A percentile compares a stretch with the other conserved stretches of the same genome.
Evolutionary conservation across 2,113 vertebrate genomes (phyloP).

Genomic region (Zingel zingel): DNA sequence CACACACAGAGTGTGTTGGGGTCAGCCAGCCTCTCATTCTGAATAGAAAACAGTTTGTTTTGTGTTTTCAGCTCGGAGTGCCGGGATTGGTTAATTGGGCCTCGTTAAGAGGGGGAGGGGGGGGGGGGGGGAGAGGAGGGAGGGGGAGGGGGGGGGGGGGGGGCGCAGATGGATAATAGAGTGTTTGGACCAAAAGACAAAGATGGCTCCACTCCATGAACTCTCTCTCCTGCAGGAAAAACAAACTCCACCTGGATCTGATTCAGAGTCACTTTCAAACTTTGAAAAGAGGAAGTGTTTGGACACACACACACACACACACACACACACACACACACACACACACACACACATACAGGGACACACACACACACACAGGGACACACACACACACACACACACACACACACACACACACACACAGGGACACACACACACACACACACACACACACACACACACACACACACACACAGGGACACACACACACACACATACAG

Average conservation of each 20-base stretch:
- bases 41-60: conserved; percentile 90
- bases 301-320: too few relatives aligned
- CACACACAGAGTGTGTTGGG: conserved; percentile 55
- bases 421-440: too few relatives aligned
- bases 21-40: conserved; percentile 88
- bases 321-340: too few relatives aligned
- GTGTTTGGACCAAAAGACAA: conserved; percentile 63
- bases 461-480: background rate
- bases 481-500: too few relatives aligned
- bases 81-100: conserved; percentile 81
- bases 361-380: too few relatives aligned
- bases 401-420: too few relatives aligned
- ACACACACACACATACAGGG: too few relatives aligned
- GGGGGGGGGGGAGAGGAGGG: too few relatives aligned
- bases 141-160: background rate
- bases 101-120: conserved; percentile 43
- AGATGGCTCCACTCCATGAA: conserved; percentile 66
- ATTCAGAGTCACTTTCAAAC: too few relatives aligned
- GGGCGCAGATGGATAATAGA: conserved; percentile 46
- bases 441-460: too few relatives aligned
- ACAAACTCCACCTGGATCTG: conserved; percentile 24
- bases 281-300: too few relatives aligned
- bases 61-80: conserved; percentile 71
- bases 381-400: too few relatives aligned
- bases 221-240: conserved; percentile 13